Conservation (phyloP, 2,888 invertebrate species). For the Cantharis flavilabris region DNA sequence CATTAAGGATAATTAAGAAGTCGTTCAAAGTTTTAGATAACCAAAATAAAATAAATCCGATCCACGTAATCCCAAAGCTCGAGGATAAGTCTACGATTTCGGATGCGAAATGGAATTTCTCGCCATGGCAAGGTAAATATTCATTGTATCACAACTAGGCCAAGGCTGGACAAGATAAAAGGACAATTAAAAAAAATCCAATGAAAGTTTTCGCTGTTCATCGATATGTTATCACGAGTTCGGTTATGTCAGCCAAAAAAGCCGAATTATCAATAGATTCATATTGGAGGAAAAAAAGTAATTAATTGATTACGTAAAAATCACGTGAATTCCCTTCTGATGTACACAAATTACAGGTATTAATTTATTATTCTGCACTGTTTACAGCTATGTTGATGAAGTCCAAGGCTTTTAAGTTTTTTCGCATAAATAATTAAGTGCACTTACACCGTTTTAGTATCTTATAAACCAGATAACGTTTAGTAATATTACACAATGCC, state of each 20-base stretch:
- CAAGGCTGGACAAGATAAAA: not conserved
- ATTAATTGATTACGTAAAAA: not conserved
- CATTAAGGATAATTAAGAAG: not conserved
- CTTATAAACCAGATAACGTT: not conserved
- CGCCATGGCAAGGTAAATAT: not conserved
- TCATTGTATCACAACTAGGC: not conserved
- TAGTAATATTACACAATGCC: not conserved
- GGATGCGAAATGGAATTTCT: not conserved
- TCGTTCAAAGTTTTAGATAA: not conserved
- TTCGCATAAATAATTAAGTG: not conserved
- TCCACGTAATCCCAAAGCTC: not conserved
- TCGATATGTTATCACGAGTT: not conserved
- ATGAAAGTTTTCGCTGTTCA: not conserved
- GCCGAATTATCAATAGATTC: not conserved
- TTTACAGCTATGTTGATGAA: slow-evolving; percentile 1
- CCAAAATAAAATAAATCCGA: not conserved
- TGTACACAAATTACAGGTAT: not conserved
- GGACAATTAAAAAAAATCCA: not conserved
- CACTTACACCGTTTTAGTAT: not conserved
- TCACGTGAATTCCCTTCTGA: not conserved
- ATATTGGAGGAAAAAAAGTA: not conserved
- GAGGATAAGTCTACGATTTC: not conserved
- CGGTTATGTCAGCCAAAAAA: not conserved
- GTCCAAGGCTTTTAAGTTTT: not conserved
- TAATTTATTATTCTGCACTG: not conserved